Base-by-base conservation (phyloP, 2,113 vertebrate genomes). In the Dipodomys ordii region DNA sequence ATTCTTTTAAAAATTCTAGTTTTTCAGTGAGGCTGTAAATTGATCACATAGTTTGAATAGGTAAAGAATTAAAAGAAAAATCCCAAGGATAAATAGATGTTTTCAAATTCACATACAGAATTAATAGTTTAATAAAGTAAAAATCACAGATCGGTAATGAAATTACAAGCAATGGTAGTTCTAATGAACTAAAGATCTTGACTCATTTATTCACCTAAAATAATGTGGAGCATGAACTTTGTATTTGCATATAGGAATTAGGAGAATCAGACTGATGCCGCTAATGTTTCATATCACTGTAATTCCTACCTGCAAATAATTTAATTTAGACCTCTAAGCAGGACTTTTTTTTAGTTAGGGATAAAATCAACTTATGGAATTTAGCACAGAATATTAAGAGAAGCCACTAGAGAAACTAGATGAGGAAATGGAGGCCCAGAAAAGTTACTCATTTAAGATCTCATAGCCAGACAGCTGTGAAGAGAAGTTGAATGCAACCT, bases 101-200 rank as follows among this genome's bases (percentile, higher is more conserved):
- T 77, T 94, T 88, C 79, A 94, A 96, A 90, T 4, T 81, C 6
- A 25, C 15, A 18, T 35, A 62, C 8, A 90, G 23, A 88, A 87
- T 85, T 92, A 79, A 46, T 72, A 85, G 72, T 87, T 91, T 60
- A 94, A 83, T 79, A 13, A 90, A 85, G 32, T 81, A 81, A 94
- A 90, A 93, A 65, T 69, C 19, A 74, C 28, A 74, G 62, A 64
- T 15, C 28, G 62, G 72, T 65, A 25, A 53, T 86, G 6, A 83
- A 78, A 76, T 64, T 78, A 68, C 18, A 35, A 87, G 44, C n/a
- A 53, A n/a, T 81, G 23, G 2, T 69, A 95, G 39, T 35, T 60
- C 77, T 44, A 23, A 6, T 44, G 3, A 87, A 3, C 39, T 74
- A 57, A 91, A 44, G 13, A 39, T 49, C n/a, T n/a, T 60, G 19